Conservation (phyloP, 2,113 vertebrate species). For the Tauraco erythrolophus region DNA sequence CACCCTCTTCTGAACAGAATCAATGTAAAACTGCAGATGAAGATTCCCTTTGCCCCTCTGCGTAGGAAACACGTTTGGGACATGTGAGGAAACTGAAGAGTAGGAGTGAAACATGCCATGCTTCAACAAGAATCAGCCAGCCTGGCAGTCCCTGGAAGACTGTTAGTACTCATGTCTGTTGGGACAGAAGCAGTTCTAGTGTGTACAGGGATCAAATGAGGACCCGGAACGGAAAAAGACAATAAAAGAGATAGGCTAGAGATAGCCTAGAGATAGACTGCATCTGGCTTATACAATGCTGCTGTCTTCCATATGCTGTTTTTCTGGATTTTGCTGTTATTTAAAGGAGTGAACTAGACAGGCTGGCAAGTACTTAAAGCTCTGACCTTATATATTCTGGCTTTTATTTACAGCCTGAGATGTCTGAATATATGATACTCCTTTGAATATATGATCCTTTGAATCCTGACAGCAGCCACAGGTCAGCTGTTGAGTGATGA, state of each 20-base stretch:
- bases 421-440: not conserved
- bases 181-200: not conserved
- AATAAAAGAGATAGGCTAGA: too few species aligned
- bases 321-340: not conserved
- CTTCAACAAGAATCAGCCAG: not conserved
- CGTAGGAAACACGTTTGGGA: fast-evolving
- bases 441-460: not conserved
- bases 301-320: not conserved
- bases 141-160: not conserved
- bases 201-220: not conserved
- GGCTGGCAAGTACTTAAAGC: not conserved
- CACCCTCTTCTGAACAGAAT: not conserved
- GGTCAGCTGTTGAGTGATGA: not conserved
- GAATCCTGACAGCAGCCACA: not conserved
- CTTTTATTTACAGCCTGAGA: not conserved
- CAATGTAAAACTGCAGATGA: not conserved
- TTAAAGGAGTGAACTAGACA: not conserved
- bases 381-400: not conserved
- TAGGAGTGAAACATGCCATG: not conserved
- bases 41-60: not conserved
- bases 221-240: too few species aligned
- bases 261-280: not conserved
- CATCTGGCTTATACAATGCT: not conserved
- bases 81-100: not conserved
- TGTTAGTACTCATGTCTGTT: not conserved